Percentiles rank a stretch among this genome's conserved stretches.
phyloP scores from a whole-genome alignment of 1,140 invertebrate species.

The Lutraria rhynchaena region DNA sequence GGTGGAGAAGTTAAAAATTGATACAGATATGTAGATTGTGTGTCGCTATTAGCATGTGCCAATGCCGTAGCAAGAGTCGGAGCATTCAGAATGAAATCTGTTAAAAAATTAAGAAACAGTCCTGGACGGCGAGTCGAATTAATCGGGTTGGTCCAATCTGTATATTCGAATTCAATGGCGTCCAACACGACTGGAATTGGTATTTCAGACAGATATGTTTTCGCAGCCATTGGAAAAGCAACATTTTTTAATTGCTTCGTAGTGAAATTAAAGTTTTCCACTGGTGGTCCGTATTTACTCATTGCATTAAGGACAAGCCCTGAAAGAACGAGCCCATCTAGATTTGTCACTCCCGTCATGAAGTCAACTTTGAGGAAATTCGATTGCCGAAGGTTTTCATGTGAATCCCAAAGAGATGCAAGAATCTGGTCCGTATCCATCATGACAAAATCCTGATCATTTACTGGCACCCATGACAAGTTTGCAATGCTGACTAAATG shows the following conservation, averaged over 20 bases:
- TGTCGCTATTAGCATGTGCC: slow-evolving; percentile 14
- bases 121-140: not conserved
- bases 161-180: slow-evolving; percentile 24
- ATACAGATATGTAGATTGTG: slow-evolving; percentile 41
- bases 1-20: slow-evolving; percentile 40
- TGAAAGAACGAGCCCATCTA: slow-evolving; percentile 44
- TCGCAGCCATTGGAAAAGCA: slow-evolving; percentile 21
- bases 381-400: not conserved
- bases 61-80: slow-evolving; percentile 21
- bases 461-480: slow-evolving; percentile 35
- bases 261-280: not conserved
- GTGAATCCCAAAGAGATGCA: not conserved
- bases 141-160: slow-evolving; percentile 20
- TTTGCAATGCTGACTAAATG: not conserved
- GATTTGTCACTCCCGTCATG: slow-evolving; percentile 60
- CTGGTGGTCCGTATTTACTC: not conserved
- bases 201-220: slow-evolving; percentile 43
- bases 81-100: slow-evolving; percentile 20
- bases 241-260: slow-evolving; percentile 19
- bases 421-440: slow-evolving; percentile 6
- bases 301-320: not conserved
- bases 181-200: not conserved
- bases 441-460: slow-evolving; percentile 56
- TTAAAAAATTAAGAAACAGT: not conserved
- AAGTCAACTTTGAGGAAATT: slow-evolving; percentile 56